Percentiles rank a stretch among this genome's conserved stretches.
Conservation (phyloP, 2,888 invertebrate genomes). For the Sphinx pinastri region DNA sequence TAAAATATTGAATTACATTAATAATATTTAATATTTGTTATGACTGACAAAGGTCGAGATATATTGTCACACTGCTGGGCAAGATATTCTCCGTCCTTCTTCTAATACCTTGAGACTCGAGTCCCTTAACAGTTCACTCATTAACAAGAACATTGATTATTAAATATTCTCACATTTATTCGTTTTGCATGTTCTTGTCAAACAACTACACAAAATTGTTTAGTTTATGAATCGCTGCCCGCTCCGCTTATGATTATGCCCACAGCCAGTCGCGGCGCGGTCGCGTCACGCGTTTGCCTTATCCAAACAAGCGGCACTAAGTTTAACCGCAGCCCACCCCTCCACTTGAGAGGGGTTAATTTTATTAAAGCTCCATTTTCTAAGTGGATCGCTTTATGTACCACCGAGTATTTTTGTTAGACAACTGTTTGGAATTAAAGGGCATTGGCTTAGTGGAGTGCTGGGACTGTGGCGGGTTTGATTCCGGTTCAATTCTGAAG, state of each 20-base stretch:
- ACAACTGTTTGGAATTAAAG: constrained; percentile 4
- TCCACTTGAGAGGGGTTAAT: constrained; percentile 59
- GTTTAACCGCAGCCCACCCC: constrained; percentile 63
- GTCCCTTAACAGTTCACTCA: too few relatives aligned
- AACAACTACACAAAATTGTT: too few relatives aligned
- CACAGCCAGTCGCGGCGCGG: constrained; percentile 27
- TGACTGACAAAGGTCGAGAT: too few relatives aligned
- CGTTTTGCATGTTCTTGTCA: too few relatives aligned
- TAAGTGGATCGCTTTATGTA: constrained; percentile 2
- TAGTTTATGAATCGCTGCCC: neutral
- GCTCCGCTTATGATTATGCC: constrained; percentile 8
- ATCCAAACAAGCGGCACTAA: constrained; percentile 64
- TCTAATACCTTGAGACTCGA: too few relatives aligned
- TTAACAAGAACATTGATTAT: too few relatives aligned
- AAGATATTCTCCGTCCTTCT: too few relatives aligned
- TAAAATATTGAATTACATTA: too few relatives aligned
- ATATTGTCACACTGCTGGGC: too few relatives aligned
- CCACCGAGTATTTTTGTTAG: constrained; percentile 8
- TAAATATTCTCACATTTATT: too few relatives aligned
- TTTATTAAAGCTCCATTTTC: constrained; percentile 43
- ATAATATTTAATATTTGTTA: too few relatives aligned
- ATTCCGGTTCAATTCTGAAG: neutral
- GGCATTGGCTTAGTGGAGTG: neutral
- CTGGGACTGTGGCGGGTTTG: neutral
- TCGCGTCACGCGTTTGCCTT: constrained; percentile 52